These are phyloP conservation scores for Drosophila tripunctata DNA, from an alignment of 2,888 invertebrate species.

Conservation along the genomic window DNA sequence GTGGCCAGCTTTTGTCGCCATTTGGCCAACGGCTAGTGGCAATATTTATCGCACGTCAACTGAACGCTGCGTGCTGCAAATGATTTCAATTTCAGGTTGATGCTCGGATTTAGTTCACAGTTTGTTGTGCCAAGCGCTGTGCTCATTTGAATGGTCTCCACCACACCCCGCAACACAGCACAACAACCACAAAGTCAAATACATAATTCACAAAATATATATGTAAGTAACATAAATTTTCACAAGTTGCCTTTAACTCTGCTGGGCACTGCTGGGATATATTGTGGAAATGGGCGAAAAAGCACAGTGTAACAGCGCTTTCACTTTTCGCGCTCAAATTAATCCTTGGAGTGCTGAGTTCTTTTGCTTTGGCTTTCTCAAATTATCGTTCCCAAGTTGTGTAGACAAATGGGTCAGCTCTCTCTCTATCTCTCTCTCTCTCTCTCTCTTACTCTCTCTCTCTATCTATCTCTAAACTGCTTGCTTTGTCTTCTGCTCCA, in stretches of 20 bases:
- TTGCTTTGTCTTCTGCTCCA: background rate
- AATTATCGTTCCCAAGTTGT: slow-evolving; percentile 75
- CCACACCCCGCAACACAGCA: no score
- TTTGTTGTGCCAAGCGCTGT: slow-evolving; percentile 5
- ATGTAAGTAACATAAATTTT: slow-evolving; percentile 67
- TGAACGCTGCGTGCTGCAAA: slow-evolving; percentile 50
- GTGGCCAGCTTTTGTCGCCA: slow-evolving; percentile 53
- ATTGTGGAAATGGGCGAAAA: slow-evolving; percentile 2
- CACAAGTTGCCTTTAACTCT: slow-evolving; percentile 41
- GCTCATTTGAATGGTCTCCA: background rate
- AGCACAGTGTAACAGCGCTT: slow-evolving; percentile 50
- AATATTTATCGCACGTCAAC: slow-evolving; percentile 67
- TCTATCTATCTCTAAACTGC: background rate
- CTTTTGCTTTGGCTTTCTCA: slow-evolving; percentile 35
- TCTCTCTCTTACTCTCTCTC: background rate
- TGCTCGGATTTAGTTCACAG: slow-evolving; percentile 19
- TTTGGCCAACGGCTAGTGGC: slow-evolving; percentile 45
- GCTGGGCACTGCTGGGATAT: slow-evolving; percentile 9
- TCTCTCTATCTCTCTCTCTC: slow-evolving; percentile 15
- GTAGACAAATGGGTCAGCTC: slow-evolving; percentile 58
- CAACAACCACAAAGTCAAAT: slow-evolving; percentile 52
- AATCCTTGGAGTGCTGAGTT: slow-evolving; percentile 64
- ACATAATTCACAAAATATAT: slow-evolving; percentile 61
- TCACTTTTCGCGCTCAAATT: slow-evolving; percentile 71
- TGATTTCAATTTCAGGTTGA: slow-evolving; percentile 57